Percentiles rank a stretch among this genome's conserved stretches.
These are phyloP conservation scores for Syngnathoides biaculeatus DNA, from an alignment of 2,113 vertebrate genomes.

Conservation along the genomic window DNA sequence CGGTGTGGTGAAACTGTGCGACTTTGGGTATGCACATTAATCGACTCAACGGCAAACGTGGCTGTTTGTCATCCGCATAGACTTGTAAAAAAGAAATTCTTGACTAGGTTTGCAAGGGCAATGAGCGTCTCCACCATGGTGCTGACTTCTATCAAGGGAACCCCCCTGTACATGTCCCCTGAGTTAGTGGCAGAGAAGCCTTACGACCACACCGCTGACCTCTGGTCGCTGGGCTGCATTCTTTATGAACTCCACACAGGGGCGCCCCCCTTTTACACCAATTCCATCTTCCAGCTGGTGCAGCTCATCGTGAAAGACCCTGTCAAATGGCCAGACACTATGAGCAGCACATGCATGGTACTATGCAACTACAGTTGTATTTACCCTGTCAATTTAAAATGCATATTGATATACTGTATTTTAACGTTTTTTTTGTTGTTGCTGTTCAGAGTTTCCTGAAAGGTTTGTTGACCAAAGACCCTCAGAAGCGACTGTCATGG, in stretches of 20 bases:
- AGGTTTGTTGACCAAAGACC: slow-evolving; percentile 91
- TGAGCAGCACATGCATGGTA: slow-evolving; percentile 86
- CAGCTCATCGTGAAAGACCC: slow-evolving; percentile 85
- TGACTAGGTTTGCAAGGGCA: slow-evolving; percentile 86
- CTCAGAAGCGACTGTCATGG: slow-evolving; percentile 85
- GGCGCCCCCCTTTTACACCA: slow-evolving; percentile 91
- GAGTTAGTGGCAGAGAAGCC: slow-evolving; percentile 92
- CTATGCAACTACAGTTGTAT: not conserved
- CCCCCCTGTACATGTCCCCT: slow-evolving; percentile 95
- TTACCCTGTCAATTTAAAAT: not conserved
- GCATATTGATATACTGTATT: not conserved
- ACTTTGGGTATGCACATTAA: slow-evolving; percentile 83
- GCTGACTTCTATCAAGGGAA: slow-evolving; percentile 95
- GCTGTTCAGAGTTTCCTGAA: slow-evolving; percentile 88
- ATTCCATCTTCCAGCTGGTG: slow-evolving; percentile 92
- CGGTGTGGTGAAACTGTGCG: slow-evolving; percentile 91
- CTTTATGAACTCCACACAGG: slow-evolving; percentile 93
- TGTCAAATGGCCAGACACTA: slow-evolving; percentile 83
- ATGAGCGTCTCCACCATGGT: slow-evolving; percentile 95
- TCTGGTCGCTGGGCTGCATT: slow-evolving; percentile 96
- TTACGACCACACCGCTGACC: slow-evolving; percentile 90
- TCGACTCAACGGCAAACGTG: not conserved
- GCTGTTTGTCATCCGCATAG: not conserved
- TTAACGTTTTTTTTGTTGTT: slow-evolving; percentile 22
- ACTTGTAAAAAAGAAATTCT: slow-evolving; percentile 9